phyloP scores from a whole-genome alignment of 37 sponge, comb jelly and placozoan species.

The Amphimedon queenslandica region DNA sequence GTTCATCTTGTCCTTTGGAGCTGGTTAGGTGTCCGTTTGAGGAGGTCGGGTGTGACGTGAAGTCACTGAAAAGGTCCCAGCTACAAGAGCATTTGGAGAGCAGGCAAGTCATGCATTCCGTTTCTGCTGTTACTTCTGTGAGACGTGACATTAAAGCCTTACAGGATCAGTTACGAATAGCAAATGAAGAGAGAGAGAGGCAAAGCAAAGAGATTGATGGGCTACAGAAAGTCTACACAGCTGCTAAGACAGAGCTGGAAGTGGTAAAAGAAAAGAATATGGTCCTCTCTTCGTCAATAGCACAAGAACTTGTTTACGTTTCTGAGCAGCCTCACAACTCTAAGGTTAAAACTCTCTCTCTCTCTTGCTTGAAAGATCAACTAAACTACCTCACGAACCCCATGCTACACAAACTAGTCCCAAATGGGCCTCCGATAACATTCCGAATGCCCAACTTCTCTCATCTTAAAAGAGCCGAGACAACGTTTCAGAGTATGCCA shows the following conservation, averaged over 20 bases:
- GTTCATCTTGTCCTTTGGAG: neutral
- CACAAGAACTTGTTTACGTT: constrained; percentile 2
- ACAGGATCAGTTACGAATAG: neutral
- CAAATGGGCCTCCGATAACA: neutral
- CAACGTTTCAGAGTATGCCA: constrained; percentile 16
- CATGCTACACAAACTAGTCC: neutral
- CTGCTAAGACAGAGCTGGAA: constrained; percentile 1
- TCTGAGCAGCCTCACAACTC: neutral
- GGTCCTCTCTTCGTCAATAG: neutral
- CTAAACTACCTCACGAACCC: neutral
- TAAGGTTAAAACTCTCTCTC: neutral
- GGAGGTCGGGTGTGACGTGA: neutral
- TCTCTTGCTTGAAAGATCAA: constrained; percentile 10
- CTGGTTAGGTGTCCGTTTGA: neutral
- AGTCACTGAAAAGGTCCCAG: neutral
- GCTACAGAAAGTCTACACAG: neutral
- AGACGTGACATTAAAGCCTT: neutral
- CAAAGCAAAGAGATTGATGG: neutral
- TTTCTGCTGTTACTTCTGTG: neutral
- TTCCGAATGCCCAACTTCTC: constrained; percentile 14
- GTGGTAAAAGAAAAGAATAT: neutral
- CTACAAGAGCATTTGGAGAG: neutral
- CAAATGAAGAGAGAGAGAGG: neutral
- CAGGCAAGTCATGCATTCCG: neutral
- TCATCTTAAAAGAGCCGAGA: constrained; percentile 7